Evolutionary conservation across 2,113 vertebrate species (phyloP), one percentile per base, ranked within the genome.

Genomic region (Apeltes quadracus): DNA sequence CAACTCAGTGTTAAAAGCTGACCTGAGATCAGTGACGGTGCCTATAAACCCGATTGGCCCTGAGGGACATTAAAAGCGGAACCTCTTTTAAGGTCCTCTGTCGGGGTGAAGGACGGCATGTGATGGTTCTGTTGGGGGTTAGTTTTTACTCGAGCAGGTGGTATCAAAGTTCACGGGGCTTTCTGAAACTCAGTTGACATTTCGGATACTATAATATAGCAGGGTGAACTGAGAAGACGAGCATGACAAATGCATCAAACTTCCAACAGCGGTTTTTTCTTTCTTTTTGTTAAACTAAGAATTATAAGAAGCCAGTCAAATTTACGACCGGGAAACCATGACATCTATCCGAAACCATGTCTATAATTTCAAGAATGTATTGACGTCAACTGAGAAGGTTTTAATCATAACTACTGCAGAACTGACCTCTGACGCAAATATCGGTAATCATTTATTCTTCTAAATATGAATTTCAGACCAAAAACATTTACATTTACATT

Each of bases 81-180:
- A 84, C 61, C 76, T 75, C 81, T 88, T 50, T 90, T 87, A 69
- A 85, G 84, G 83, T 87, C 63, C 65, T 65, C 70, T 69, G 78
- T 70, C 70, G 74, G 75, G 77, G 79, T 74, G 76, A 90, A 89
- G 69, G 81, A 78, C 76, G 75, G 76, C 61, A 61, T 73, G 29
- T 87, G 79, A 88, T 82, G 76, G 81, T 69, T 14, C 85, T 82
- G 63, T 61, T 23, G 84, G 88, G 87, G 76, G 68, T 82, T 83
- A 16, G 65, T 82, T 84, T n/a, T 82, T 74, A 73, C 61, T 75
- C 18, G 29, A 87, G 74, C 90, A 92, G 88, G 88, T 91, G 88
- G 82, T 68, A 73, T 27, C 7, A 76, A 80, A 67, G 71, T 80
- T 78, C 69, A 72, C 46, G 73, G 55, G 65, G 78, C 78, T 79